These are phyloP conservation scores for Antheraea mylitta DNA, from an alignment of 1,140 invertebrate species.

Conservation along the genomic window DNA sequence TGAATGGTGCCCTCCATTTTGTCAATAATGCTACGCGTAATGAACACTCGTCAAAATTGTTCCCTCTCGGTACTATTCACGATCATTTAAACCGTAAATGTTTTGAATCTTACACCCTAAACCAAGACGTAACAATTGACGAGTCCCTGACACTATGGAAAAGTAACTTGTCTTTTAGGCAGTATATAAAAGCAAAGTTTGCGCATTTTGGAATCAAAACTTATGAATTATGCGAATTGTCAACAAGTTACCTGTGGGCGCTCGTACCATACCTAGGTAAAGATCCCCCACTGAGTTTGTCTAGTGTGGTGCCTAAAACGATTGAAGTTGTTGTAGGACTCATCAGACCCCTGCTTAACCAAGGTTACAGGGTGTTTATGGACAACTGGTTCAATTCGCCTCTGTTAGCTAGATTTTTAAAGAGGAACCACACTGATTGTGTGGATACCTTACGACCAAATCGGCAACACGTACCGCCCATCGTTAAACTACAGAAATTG, in stretches of 20 bases:
- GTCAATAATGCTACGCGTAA: not conserved
- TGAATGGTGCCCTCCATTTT: constrained; percentile 33
- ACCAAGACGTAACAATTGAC: constrained; percentile 12
- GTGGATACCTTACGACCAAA: constrained; percentile 20
- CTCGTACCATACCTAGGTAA: constrained; percentile 14
- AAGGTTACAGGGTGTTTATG: constrained; percentile 36
- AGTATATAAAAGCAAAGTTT: constrained; percentile 12
- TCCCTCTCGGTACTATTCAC: constrained; percentile 31
- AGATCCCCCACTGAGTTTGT: not conserved
- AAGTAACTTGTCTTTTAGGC: constrained; percentile 6
- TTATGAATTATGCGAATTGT: constrained; percentile 11
- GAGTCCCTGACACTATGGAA: constrained; percentile 12
- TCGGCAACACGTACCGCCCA: not conserved
- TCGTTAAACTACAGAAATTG: constrained; percentile 9
- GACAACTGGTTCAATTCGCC: constrained; percentile 36
- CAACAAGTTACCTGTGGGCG: constrained; percentile 12
- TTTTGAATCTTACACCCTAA: not conserved
- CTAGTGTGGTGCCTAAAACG: not conserved
- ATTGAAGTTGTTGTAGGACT: constrained; percentile 11
- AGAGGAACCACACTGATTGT: constrained; percentile 28
- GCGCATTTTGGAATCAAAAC: constrained; percentile 15
- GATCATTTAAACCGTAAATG: constrained; percentile 10
- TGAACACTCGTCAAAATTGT: constrained; percentile 20
- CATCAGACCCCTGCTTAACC: constrained; percentile 21
- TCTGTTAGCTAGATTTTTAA: constrained; percentile 27